These are phyloP conservation scores for Cistogaster globosa DNA, from an alignment of 2,888 invertebrate genomes.

Conservation along the genomic window DNA sequence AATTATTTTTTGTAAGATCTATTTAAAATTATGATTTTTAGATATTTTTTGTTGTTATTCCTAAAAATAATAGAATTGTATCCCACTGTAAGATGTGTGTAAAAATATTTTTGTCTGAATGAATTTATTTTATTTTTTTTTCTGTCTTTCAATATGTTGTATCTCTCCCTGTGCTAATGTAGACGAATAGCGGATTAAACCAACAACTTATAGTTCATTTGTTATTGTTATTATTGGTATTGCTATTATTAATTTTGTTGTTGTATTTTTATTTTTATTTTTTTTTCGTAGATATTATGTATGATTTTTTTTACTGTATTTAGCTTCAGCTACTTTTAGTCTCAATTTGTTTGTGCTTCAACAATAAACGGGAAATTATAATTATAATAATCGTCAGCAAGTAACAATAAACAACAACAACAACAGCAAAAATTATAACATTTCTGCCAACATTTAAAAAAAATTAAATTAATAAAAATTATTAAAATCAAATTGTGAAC, in stretches of 20 bases:
- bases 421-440: conserved; percentile 31
- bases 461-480: conserved; percentile 41
- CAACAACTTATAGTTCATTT: conserved; percentile 53
- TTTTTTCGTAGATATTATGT: conserved; percentile 37
- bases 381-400: conserved; percentile 51
- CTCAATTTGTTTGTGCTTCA: conserved; percentile 80
- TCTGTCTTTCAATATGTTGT: conserved; percentile 13
- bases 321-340: conserved; percentile 77
- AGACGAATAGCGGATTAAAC: conserved; percentile 57
- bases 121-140: conserved; percentile 16
- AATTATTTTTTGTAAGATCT: no score
- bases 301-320: conserved; percentile 57
- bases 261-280: conserved; percentile 26
- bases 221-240: conserved; percentile 36
- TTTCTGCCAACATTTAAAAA: conserved; percentile 43
- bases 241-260: conserved; percentile 42
- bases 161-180: conserved; percentile 50
- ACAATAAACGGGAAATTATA: conserved; percentile 76
- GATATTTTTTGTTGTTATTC: no score
- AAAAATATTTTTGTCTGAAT: conserved; percentile 43
- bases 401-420: not conserved
- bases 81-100: conserved; percentile 16
- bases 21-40: no score
- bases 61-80: not conserved
- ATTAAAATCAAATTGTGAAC: not conserved